Conservation (phyloP, 1,140 invertebrate genomes). For the Trypoxylus dichotomus region DNA sequence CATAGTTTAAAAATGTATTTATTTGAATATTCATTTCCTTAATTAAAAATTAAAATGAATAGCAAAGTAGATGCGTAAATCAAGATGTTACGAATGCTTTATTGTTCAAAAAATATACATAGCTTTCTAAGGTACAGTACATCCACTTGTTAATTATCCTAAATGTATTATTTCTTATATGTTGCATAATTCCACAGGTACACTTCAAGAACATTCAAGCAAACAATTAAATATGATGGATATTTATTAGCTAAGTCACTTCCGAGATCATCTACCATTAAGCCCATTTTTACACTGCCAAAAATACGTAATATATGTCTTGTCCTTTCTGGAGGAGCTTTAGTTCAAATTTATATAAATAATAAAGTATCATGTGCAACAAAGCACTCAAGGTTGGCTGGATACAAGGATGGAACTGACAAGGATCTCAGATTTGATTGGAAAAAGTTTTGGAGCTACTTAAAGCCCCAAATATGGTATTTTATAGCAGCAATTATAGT, state of each 20-base stretch:
- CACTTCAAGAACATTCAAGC: background rate
- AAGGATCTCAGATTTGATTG: slow-evolving; percentile 62
- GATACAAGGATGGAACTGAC: slow-evolving; percentile 39
- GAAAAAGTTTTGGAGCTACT: slow-evolving; percentile 65
- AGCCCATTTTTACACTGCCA: slow-evolving; percentile 26
- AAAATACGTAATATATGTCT: slow-evolving; percentile 39
- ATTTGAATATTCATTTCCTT: background rate
- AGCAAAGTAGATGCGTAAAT: background rate
- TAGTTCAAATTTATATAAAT: slow-evolving; percentile 39
- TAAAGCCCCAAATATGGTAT: slow-evolving; percentile 61
- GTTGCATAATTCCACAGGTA: background rate
- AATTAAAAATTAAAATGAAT: background rate
- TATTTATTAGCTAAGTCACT: background rate
- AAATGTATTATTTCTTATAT: background rate
- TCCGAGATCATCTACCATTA: background rate
- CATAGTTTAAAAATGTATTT: background rate
- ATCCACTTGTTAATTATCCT: background rate
- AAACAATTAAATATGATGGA: background rate
- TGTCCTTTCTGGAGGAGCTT: slow-evolving; percentile 36
- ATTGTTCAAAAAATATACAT: background rate
- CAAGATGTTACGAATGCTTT: background rate
- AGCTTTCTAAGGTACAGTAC: background rate
- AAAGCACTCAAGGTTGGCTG: slow-evolving; percentile 45
- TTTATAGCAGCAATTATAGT: slow-evolving; percentile 60
- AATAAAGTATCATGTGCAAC: slow-evolving; percentile 45